phyloP scores from a whole-genome alignment of 2,888 invertebrate genomes.

The Pharmacophagus antenor region DNA sequence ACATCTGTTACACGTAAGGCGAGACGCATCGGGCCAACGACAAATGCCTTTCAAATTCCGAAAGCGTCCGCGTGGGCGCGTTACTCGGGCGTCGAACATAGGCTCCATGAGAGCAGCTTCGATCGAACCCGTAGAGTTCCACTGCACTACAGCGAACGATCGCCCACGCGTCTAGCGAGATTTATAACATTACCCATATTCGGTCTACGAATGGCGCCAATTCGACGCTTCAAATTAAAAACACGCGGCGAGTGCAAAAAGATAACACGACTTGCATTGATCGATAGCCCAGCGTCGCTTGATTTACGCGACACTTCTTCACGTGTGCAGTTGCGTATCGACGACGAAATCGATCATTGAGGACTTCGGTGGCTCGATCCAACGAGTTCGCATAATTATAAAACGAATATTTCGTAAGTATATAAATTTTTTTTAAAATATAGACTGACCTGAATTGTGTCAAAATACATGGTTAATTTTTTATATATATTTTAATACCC shows the following conservation, averaged over 20 bases:
- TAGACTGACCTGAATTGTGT: too few relatives aligned
- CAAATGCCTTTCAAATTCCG: conserved; percentile 79
- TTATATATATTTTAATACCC: too few relatives aligned
- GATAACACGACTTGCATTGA: conserved; percentile 58
- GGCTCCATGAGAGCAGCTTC: conserved; percentile 58
- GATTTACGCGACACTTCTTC: conserved; percentile 63
- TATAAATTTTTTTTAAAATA: too few relatives aligned
- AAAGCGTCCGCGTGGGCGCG: conserved; percentile 66
- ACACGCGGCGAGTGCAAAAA: conserved; percentile 70
- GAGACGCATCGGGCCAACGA: conserved; percentile 58
- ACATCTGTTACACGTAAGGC: conserved; percentile 57
- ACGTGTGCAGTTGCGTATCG: conserved; percentile 39
- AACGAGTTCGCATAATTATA: not conserved
- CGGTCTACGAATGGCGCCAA: conserved; percentile 76
- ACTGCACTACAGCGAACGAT: conserved; percentile 35
- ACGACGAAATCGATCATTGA: conserved; percentile 17
- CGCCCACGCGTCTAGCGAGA: conserved; percentile 62
- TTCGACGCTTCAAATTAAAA: conserved; percentile 77
- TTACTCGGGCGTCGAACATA: conserved; percentile 54
- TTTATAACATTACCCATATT: conserved; percentile 80
- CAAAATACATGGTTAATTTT: too few relatives aligned
- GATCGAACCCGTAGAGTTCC: conserved; percentile 57
- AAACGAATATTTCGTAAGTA: too few relatives aligned
- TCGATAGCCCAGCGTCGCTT: conserved; percentile 64
- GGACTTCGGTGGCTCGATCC: not conserved